phyloP scores from a whole-genome alignment of 1,140 invertebrate genomes.

The Diorhabda sublineata region DNA sequence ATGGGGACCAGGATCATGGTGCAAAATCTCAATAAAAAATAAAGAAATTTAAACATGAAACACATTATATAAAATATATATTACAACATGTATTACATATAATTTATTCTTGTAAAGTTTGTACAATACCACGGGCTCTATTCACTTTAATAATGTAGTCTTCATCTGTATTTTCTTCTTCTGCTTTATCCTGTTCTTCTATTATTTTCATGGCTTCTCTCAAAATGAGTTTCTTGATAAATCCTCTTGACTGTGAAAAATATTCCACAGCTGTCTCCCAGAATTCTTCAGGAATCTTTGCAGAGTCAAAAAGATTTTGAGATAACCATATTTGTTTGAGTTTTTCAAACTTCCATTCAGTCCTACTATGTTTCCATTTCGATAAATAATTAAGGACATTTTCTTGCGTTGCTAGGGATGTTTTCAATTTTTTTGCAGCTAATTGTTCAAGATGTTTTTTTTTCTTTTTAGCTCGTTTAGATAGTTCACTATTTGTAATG shows the following conservation, averaged over 20 bases:
- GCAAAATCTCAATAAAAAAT: too few relatives aligned
- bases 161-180: conserved; percentile 23
- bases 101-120: conserved; percentile 39
- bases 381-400: conserved; percentile 55
- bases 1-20: too few relatives aligned
- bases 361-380: conserved; percentile 65
- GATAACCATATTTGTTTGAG: conserved; percentile 68
- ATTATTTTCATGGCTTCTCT: conserved; percentile 62
- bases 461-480: conserved; percentile 32
- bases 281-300: conserved; percentile 54
- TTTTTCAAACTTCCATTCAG: conserved; percentile 75
- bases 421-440: conserved; percentile 35
- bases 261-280: conserved; percentile 67
- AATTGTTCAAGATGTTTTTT: conserved; percentile 33
- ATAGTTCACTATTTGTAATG: conserved; percentile 29
- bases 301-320: conserved; percentile 60
- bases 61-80: background rate
- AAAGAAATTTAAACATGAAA: too few relatives aligned
- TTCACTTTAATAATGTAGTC: conserved; percentile 37
- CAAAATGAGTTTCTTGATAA: conserved; percentile 56
- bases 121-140: conserved; percentile 39
- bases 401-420: conserved; percentile 33
- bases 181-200: conserved; percentile 56
- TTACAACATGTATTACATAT: background rate
- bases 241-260: conserved; percentile 62